A percentile compares a stretch with the other conserved stretches of the same genome.
Evolutionary conservation across 92 coral and sea anemone species (phyloP).

Genomic region (Metridium senile): DNA sequence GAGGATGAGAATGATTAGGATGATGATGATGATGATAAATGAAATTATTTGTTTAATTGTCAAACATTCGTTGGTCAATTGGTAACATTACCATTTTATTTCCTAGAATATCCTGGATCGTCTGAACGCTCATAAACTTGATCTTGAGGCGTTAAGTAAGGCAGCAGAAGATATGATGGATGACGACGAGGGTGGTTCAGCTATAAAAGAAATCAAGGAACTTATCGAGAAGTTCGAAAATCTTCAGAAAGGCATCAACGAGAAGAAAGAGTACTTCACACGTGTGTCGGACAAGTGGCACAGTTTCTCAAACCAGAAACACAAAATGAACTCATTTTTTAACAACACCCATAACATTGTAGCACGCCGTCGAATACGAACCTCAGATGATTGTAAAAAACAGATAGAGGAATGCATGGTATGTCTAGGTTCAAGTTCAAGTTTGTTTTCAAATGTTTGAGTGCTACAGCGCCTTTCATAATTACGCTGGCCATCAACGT

Average conservation of each 20-base stretch:
- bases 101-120: slow-evolving; percentile 97
- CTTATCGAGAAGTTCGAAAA: slow-evolving; percentile 85
- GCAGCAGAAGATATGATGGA: slow-evolving; percentile 92
- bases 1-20: too few species aligned
- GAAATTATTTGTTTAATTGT: too few species aligned
- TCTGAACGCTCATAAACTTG: slow-evolving; percentile 87
- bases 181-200: slow-evolving; percentile 72
- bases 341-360: slow-evolving; percentile 85
- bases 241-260: slow-evolving; percentile 75
- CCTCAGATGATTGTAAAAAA: slow-evolving; percentile 75
- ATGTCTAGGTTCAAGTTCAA: too few species aligned
- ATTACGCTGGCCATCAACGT: too few species aligned
- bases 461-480: not conserved
- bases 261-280: slow-evolving; percentile 85
- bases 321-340: slow-evolving; percentile 86
- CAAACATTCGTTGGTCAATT: too few species aligned
- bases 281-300: slow-evolving; percentile 81
- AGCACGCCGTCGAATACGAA: slow-evolving; percentile 66
- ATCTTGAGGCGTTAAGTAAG: slow-evolving; percentile 78
- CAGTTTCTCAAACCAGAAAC: slow-evolving; percentile 79
- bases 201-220: slow-evolving; percentile 71
- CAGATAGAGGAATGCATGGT: slow-evolving; percentile 91
- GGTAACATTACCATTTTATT: too few species aligned
- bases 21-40: too few species aligned
- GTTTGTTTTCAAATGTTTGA: not conserved